Evolutionary conservation across 2,113 vertebrate species (phyloP).

Genomic region (Scalopus aquaticus): DNA sequence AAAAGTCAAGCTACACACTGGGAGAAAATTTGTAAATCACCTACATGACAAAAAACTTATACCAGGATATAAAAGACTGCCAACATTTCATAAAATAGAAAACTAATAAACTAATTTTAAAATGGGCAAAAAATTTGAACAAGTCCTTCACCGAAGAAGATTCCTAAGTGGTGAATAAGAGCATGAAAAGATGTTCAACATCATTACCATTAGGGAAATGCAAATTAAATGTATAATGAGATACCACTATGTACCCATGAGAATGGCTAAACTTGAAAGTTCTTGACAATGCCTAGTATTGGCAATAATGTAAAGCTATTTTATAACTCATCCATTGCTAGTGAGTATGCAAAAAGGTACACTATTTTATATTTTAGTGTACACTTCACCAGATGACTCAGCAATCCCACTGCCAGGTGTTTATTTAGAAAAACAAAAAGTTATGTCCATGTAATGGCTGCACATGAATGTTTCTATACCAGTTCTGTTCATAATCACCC

Average conservation of each 20-base stretch:
- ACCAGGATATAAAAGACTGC: background rate
- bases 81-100: background rate
- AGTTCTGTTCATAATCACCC: background rate
- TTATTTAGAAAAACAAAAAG: background rate
- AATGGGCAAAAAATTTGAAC: background rate
- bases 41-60: background rate
- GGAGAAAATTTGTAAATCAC: background rate
- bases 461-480: background rate
- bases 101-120: background rate
- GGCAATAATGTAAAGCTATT: background rate
- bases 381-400: background rate
- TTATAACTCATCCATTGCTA: background rate
- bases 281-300: background rate
- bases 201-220: background rate
- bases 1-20: background rate
- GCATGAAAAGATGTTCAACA: background rate
- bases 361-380: background rate
- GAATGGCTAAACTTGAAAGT: background rate
- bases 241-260: background rate
- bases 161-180: background rate
- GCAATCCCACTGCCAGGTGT: background rate
- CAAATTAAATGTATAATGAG: slow-evolving; percentile 38
- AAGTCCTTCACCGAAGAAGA: background rate
- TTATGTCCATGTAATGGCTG: background rate
- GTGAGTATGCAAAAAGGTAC: background rate